Evolutionary conservation across 1,140 invertebrate genomes (phyloP).

Genomic region (Drosophila obscura): DNA sequence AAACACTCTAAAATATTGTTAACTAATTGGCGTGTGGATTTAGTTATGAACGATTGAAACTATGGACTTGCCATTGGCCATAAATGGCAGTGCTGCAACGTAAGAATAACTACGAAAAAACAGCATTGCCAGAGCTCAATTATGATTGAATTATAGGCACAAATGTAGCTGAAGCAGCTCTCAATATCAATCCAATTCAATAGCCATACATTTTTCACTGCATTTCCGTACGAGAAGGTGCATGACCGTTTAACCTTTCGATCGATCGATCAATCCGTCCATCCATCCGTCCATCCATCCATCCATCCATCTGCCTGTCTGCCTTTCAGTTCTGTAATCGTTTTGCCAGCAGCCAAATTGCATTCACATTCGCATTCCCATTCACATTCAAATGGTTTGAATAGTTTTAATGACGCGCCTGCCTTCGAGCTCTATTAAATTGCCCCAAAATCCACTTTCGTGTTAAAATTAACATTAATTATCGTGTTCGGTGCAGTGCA

Average conservation of each 20-base stretch:
- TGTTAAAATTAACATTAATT: constrained; percentile 4
- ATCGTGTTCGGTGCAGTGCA: too few relatives aligned
- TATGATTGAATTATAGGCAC: too few relatives aligned
- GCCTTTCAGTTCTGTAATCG: constrained; percentile 68
- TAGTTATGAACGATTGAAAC: constrained; percentile 8
- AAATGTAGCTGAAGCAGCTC: too few relatives aligned
- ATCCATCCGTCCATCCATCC: constrained; percentile 19
- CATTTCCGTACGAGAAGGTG: constrained; percentile 24
- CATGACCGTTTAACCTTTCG: neutral
- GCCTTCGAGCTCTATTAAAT: neutral
- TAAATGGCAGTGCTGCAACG: too few relatives aligned
- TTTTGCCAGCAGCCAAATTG: constrained; percentile 69
- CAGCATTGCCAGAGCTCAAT: too few relatives aligned
- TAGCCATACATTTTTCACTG: constrained; percentile 7
- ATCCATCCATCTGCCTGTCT: constrained; percentile 33
- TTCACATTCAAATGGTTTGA: neutral
- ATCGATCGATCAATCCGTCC: neutral
- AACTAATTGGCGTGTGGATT: constrained; percentile 38
- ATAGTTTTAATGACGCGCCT: constrained; percentile 6
- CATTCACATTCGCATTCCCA: too few relatives aligned
- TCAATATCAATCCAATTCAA: too few relatives aligned
- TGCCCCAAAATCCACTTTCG: neutral
- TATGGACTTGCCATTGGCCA: too few relatives aligned
- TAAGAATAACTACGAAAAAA: too few relatives aligned
- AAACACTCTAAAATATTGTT: constrained; percentile 36